Percentiles rank a stretch among this genome's conserved stretches.
Evolutionary conservation across 2,797 vertebrate genomes (phyloP).

Genomic region (Sternarchorhynchus goeldii): DNA sequence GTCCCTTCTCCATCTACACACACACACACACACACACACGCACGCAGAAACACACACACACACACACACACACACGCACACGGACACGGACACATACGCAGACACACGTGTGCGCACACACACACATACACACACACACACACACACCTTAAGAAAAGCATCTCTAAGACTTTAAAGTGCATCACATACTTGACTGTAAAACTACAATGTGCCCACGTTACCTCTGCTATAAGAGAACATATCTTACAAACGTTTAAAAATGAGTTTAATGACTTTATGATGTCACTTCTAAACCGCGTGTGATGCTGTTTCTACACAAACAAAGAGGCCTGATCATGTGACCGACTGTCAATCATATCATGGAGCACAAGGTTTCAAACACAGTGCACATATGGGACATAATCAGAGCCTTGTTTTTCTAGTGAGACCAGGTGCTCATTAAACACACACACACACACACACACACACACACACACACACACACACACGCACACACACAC

Average conservation of each 20-base stretch:
- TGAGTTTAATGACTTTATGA: background rate
- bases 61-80: no score
- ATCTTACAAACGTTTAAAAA: background rate
- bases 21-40: slow-evolving; percentile 62
- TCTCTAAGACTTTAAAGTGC: background rate
- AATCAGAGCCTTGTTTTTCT: background rate
- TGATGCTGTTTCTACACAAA: slow-evolving; percentile 6
- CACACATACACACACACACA: background rate
- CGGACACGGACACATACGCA: no score
- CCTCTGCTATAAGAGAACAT: no score
- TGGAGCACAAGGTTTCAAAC: slow-evolving; percentile 27
- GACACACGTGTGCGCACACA: no score
- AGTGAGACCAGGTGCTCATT: background rate
- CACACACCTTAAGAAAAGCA: background rate
- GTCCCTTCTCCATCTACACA: slow-evolving; percentile 61
- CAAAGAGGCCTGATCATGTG: background rate
- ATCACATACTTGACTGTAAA: no score
- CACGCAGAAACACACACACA: slow-evolving; percentile 10
- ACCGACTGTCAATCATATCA: background rate
- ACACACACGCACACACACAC: background rate
- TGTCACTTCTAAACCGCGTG: background rate
- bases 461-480: background rate
- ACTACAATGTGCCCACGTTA: no score
- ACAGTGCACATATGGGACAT: slow-evolving; percentile 1
- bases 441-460: background rate